A percentile compares a stretch with the other conserved stretches of the same genome.
Evolutionary conservation across 1,140 invertebrate species (phyloP).

Genomic region (Metopolophium dirhodum): DNA sequence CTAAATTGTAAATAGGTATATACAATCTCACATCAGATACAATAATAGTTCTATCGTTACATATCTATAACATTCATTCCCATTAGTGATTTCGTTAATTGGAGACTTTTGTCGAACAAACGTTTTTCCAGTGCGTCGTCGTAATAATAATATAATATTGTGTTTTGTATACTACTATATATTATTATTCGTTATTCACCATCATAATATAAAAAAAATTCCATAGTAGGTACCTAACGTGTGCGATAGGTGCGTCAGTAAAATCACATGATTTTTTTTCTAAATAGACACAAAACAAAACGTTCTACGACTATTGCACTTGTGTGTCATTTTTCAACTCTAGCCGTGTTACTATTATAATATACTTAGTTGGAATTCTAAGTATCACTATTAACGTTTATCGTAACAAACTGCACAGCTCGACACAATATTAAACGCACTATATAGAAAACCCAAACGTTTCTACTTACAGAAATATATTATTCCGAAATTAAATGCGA

Average conservation of each 20-base stretch:
- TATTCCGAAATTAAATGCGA: neutral
- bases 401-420: neutral
- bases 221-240: neutral
- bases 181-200: neutral
- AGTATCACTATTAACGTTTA: neutral
- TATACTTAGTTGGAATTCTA: neutral
- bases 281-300: neutral
- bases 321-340: slow-evolving; percentile 5
- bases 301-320: neutral
- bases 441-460: neutral
- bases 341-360: neutral
- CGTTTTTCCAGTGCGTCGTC: neutral
- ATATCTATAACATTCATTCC: neutral
- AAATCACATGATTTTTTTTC: neutral
- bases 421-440: neutral
- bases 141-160: neutral
- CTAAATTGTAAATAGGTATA: neutral
- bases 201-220: neutral
- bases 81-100: neutral
- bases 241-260: neutral
- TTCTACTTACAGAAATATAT: neutral
- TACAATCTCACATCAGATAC: neutral
- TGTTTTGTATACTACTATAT: neutral
- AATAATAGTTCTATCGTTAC: neutral
- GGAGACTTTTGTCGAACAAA: neutral